Evolutionary conservation across 2,888 invertebrate species (phyloP), one percentile per base, ranked within the genome.

Genomic region (Plagodis pulveraria): DNA sequence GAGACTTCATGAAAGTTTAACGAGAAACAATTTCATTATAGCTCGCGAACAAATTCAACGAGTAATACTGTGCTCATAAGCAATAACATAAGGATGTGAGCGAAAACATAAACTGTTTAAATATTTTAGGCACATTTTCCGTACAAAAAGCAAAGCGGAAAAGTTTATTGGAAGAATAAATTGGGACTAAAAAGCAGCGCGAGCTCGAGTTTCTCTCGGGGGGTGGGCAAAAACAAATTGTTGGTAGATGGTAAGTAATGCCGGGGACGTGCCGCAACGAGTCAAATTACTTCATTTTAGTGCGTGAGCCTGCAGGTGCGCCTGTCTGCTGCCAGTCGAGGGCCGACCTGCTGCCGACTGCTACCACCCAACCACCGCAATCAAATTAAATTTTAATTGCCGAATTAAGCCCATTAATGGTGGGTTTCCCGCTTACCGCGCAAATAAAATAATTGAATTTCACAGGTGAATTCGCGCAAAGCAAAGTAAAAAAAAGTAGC

Each of bases 161-260:
- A 87, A 87, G 81, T 89, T 87, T 87, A 88, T 89, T 88, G 84
- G 83, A 74, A 81, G 83, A 84, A 89, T 88, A 89, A 89, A 89
- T 88, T 87, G 87, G 76, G 86, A 87, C 87, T 85, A 87, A 89
- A 87, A 89, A 88, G 87, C 86, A 84, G 78, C 81, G 81, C 78
- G 81, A 72, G 78, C 80, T 83, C 77, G 83, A 86, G 82, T 82
- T 86, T 86, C 80, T 85, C 80, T 80, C 73, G 81, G 80, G 84
- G 38, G 83, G 82, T 75, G 82, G 80, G 81, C 80, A 85, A 80
- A 89, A 88, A 88, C 86, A 89, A 89, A 89, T 88, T 88, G 87
- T 88, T 86, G 86, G 77, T 85, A 78, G 85, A 87, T 86, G 84
- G 87, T 86, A 88, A 88, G 84, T 88, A 88, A 88, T 85, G 85